Evolutionary conservation across 2,797 vertebrate species (phyloP).

Genomic region (Scolopax bukidnonensis): DNA sequence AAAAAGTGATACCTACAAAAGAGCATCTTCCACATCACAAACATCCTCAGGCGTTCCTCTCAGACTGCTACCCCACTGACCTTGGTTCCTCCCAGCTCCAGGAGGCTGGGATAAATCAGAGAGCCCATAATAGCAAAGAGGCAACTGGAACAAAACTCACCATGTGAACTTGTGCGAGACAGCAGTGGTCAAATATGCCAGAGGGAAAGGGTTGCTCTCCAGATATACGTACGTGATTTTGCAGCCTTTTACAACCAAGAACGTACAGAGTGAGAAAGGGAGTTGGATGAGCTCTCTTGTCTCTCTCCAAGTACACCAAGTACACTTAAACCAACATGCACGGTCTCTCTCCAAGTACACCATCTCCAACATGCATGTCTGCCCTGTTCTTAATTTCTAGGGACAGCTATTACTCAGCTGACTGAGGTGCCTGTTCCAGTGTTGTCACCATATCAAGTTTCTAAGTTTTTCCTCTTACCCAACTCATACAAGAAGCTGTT

Average conservation of each 20-base stretch:
- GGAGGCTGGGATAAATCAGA: background rate
- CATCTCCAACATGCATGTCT: background rate
- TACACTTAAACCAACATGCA: background rate
- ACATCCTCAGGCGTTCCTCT: background rate
- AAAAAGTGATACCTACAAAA: background rate
- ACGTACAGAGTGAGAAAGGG: background rate
- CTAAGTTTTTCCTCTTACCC: background rate
- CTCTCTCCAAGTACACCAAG: background rate
- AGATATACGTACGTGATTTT: background rate
- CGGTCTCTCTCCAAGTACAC: background rate
- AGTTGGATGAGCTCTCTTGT: background rate
- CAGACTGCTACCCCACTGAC: background rate
- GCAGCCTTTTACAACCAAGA: background rate
- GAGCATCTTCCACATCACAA: rapidly evolving
- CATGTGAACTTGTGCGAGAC: rapidly evolving
- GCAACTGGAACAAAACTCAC: background rate
- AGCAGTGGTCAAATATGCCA: background rate
- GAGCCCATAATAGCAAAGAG: background rate
- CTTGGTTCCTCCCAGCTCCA: background rate
- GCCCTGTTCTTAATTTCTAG: background rate
- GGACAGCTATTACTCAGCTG: background rate
- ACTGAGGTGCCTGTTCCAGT: background rate
- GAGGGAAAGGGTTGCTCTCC: background rate
- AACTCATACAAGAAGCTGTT: background rate
- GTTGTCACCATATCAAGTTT: background rate